These are phyloP conservation scores for Chrysina gloriosa DNA, from an alignment of 2,888 invertebrate genomes.

Conservation along the genomic window DNA sequence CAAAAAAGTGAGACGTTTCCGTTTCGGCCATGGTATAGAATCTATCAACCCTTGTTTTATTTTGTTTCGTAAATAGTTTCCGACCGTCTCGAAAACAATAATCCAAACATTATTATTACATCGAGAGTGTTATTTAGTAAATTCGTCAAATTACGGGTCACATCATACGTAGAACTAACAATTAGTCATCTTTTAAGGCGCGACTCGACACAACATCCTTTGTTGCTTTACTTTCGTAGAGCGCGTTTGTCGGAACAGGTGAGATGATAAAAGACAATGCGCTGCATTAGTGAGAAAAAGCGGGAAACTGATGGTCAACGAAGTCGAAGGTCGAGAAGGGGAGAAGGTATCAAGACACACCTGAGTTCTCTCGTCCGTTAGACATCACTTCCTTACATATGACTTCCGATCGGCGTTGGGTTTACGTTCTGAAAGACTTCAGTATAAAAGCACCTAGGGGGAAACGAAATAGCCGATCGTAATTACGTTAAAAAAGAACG, in stretches of 20 bases:
- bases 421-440: conserved; percentile 42
- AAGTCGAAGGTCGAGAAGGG: conserved; percentile 39
- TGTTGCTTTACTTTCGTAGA: conserved; percentile 28
- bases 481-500: background rate
- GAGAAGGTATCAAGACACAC: conserved; percentile 56
- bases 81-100: no score
- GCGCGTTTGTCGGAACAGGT: conserved; percentile 24
- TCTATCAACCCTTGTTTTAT: no score
- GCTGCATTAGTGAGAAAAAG: conserved; percentile 31
- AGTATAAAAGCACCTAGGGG: conserved; percentile 1
- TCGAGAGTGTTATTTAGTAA: background rate
- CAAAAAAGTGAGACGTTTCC: no score
- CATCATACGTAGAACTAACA: conserved; percentile 11
- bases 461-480: conserved; percentile 8
- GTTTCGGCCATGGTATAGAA: no score
- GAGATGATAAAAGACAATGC: conserved; percentile 33
- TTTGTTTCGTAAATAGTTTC: no score
- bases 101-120: no score
- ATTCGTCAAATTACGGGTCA: conserved; percentile 14
- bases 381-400: conserved; percentile 64
- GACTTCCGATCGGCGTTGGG: conserved; percentile 62
- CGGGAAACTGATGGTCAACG: conserved; percentile 37
- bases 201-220: conserved; percentile 34
- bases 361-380: conserved; percentile 64
- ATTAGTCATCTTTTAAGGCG: conserved; percentile 37